These are phyloP conservation scores for Buceros bicornis DNA, from an alignment of 2,797 vertebrate species.

Conservation along the genomic window DNA sequence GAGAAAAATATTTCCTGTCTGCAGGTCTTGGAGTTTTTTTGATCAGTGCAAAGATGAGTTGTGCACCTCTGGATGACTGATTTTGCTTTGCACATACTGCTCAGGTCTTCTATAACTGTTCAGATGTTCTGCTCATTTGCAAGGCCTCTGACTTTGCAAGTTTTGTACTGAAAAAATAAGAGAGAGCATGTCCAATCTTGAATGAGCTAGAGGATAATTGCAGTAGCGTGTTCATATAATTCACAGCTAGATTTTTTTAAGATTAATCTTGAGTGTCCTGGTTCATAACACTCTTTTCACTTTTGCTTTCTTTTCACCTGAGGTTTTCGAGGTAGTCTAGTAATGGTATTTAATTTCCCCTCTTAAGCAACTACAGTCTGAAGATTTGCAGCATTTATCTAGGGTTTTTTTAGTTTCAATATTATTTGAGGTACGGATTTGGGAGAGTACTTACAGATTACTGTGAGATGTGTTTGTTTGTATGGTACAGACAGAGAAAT, in stretches of 20 bases:
- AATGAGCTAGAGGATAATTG: not conserved
- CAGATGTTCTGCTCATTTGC: not conserved
- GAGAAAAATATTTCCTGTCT: not conserved
- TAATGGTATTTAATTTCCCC: not conserved
- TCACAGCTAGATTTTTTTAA: not conserved
- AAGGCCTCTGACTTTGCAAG: not conserved
- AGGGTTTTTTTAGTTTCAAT: not conserved
- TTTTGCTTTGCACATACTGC: not conserved
- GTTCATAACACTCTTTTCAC: not conserved
- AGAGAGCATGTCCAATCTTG: not conserved
- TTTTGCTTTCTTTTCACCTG: not conserved
- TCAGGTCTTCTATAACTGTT: not conserved
- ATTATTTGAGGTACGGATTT: not conserved
- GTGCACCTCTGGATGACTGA: not conserved
- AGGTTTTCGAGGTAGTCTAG: not conserved
- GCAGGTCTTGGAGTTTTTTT: not conserved
- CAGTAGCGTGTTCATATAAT: not conserved
- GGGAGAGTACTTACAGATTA: not conserved
- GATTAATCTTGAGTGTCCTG: not conserved
- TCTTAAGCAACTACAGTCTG: not conserved
- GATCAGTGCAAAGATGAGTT: not conserved
- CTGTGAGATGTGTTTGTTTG: not conserved
- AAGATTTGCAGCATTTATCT: not conserved
- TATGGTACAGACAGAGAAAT: not conserved
- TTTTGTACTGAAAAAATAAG: not conserved